Conservation (phyloP, 1,140 invertebrate genomes). For the Tetramorium alpestre region DNA sequence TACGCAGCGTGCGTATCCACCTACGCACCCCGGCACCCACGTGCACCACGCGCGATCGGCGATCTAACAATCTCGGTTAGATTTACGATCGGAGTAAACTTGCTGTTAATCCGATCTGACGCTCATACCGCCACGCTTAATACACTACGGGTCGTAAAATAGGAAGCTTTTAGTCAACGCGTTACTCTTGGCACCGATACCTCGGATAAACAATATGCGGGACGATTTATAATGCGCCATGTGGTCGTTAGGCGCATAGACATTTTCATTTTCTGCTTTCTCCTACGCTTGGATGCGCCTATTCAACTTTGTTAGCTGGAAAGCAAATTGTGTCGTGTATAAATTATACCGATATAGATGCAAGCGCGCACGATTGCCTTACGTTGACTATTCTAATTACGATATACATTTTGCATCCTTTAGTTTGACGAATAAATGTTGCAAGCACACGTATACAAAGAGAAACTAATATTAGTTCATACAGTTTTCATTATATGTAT, state of each 20-base stretch:
- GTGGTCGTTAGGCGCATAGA: slow-evolving; percentile 15
- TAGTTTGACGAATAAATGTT: neutral
- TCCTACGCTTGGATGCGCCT: slow-evolving; percentile 21
- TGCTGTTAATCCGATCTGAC: slow-evolving; percentile 15
- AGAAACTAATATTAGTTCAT: neutral
- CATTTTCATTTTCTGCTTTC: slow-evolving; percentile 48
- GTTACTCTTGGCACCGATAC: neutral
- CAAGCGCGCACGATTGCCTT: neutral
- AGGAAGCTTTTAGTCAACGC: neutral
- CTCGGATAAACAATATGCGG: neutral
- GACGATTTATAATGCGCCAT: slow-evolving; percentile 11
- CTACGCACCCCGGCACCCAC: slow-evolving; percentile 47
- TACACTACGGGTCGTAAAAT: neutral
- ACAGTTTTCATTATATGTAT: slow-evolving; percentile 7
- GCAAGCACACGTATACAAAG: neutral
- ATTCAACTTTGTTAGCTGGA: slow-evolving; percentile 20
- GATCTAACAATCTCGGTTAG: neutral
- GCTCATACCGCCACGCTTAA: neutral
- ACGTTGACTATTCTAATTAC: neutral
- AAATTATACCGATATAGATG: neutral
- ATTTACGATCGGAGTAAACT: slow-evolving; percentile 29
- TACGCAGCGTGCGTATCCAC: slow-evolving; percentile 28
- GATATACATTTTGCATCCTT: slow-evolving; percentile 3
- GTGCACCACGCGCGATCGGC: neutral
- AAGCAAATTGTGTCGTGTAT: slow-evolving; percentile 14